Conservation (phyloP, 2,888 invertebrate genomes). For the Synanthedon tipuliformis region DNA sequence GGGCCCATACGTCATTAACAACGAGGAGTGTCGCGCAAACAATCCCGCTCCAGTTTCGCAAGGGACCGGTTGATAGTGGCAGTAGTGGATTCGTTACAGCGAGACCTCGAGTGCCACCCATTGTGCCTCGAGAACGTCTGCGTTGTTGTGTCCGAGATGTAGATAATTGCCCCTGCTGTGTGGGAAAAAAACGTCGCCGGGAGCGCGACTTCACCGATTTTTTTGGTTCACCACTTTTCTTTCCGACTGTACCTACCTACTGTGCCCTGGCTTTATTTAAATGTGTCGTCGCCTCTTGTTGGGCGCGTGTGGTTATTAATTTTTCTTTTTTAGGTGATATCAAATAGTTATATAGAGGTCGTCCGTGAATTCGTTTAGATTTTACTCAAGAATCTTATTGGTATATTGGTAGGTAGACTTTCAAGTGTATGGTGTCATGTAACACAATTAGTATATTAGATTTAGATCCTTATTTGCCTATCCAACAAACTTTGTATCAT, state of each 20-base stretch:
- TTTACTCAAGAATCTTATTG: too few relatives aligned
- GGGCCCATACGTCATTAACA: conserved; percentile 57
- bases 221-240: not conserved
- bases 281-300: too few relatives aligned
- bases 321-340: too few relatives aligned
- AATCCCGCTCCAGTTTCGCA: conserved; percentile 58
- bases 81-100: conserved; percentile 66
- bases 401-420: too few relatives aligned
- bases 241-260: not conserved
- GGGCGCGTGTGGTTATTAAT: too few relatives aligned
- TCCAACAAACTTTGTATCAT: too few relatives aligned
- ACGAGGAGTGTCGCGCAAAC: conserved; percentile 54
- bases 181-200: conserved; percentile 14
- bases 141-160: conserved; percentile 66
- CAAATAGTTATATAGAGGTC: too few relatives aligned
- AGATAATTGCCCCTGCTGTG: conserved; percentile 61
- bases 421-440: too few relatives aligned
- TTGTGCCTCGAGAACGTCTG: conserved; percentile 64
- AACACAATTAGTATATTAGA: too few relatives aligned
- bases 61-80: conserved; percentile 56
- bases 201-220: not conserved
- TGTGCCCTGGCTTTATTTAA: too few relatives aligned
- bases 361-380: too few relatives aligned
- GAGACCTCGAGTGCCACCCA: conserved; percentile 57
- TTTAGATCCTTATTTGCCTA: too few relatives aligned